Base-by-base conservation (phyloP, 2,888 invertebrate species). In the Drosophila testacea region DNA sequence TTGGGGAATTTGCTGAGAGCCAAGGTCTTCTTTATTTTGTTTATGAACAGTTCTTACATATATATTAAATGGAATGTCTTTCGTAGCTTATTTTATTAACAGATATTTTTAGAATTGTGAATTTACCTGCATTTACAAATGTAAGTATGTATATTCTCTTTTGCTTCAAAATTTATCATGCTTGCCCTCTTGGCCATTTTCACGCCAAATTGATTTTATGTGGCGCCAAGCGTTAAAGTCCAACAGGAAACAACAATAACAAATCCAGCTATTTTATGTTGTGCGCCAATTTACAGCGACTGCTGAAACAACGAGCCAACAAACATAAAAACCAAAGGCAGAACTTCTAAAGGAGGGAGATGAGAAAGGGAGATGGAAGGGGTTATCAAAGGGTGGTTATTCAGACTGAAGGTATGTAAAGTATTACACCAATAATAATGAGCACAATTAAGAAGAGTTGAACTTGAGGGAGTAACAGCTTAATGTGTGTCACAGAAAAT, bases 401-500 rank as follows among this genome's bases (percentile, higher is more conserved):
- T 36, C 39, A 16, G 27, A 52, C 59, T 57, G 55, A 39, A 67
- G 57, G 61, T 69, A 61, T 67, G 75, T 55, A 46, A 47, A 73
- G 72, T 84, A 73, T 69, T 85, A 80, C 87, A 78, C 76, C 82
- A 71, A 84, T 79, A 87, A 87, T 87, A 84, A 87, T 87, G 85
- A 84, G 80, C 73, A 82, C 81, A 85, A 85, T 85, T 87, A 85
- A 32, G 36, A 27, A 16, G 46, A 38, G 36, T 11, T 11, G 36
- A 13, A 13, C 34, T 30, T 13, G 36, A 10, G 28, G 32, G 28
- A 63, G 74, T 65, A 75, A 73, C 83, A 83, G 83, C 86, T 83
- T 83, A 82, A 84, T 87, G 83, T 84, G 87, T 81, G 87, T 80
- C 84, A 87, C 73, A 81, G 76, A 73, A 84, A 87, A 84, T 84